Evolutionary conservation across 2,797 vertebrate genomes (phyloP).

Genomic region (Scarus forsteni): DNA sequence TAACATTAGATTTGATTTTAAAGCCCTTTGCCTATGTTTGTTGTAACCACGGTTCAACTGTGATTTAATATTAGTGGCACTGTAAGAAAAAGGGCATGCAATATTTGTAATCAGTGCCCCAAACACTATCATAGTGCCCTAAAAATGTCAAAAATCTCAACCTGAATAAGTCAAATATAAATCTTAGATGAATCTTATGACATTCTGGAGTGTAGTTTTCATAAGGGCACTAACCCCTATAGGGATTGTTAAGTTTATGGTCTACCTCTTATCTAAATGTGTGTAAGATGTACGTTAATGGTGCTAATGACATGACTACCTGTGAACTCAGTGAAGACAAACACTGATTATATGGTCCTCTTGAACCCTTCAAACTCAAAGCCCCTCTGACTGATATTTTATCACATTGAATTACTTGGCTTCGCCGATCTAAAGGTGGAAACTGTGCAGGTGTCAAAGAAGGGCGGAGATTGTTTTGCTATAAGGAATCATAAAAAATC

Average conservation of each 20-base stretch:
- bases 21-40: too few species aligned
- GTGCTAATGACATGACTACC: neutral
- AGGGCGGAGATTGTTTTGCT: neutral
- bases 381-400: neutral
- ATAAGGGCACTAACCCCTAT: too few species aligned
- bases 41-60: too few species aligned
- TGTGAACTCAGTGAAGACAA: neutral
- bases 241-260: conserved; percentile 15
- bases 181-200: too few species aligned
- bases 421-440: neutral
- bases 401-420: neutral
- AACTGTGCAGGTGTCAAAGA: neutral
- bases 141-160: too few species aligned
- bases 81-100: too few species aligned
- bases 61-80: too few species aligned
- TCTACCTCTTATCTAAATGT: conserved; percentile 41
- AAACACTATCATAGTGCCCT: too few species aligned
- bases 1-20: too few species aligned
- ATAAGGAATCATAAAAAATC: neutral
- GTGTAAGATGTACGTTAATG: conserved; percentile 9
- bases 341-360: neutral
- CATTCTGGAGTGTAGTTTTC: too few species aligned
- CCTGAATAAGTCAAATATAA: too few species aligned
- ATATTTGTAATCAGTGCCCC: too few species aligned
- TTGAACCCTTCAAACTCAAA: neutral